Percentiles rank a stretch among this genome's conserved stretches.
These are phyloP conservation scores for Orchesella flavescens DNA, from an alignment of 2,888 invertebrate species.

Conservation along the genomic window DNA sequence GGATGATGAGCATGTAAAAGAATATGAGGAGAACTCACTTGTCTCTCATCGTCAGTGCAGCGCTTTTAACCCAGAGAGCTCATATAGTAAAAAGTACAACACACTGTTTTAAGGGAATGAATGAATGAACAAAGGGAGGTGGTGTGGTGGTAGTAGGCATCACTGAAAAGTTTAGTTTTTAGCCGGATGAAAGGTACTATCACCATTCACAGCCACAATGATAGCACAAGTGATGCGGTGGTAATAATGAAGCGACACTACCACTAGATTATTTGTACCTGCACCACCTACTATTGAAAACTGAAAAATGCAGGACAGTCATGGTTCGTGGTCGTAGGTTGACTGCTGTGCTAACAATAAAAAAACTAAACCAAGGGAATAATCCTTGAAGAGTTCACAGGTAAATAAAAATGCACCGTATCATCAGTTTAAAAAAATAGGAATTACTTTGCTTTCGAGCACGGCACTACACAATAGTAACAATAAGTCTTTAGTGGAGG, in stretches of 20 bases:
- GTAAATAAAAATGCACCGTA: conserved; percentile 39
- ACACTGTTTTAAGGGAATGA: conserved; percentile 21
- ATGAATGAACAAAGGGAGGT: conserved; percentile 51
- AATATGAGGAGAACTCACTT: neutral
- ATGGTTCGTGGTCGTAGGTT: conserved; percentile 6
- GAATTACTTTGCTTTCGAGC: conserved; percentile 48
- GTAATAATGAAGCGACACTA: conserved; percentile 12
- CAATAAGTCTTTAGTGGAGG: no score
- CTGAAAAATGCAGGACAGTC: conserved; percentile 36
- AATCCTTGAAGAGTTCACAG: conserved; percentile 62
- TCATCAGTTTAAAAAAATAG: conserved; percentile 30
- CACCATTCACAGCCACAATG: conserved; percentile 17
- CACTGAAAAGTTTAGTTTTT: conserved; percentile 41
- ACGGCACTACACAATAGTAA: neutral
- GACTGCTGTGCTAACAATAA: conserved; percentile 6
- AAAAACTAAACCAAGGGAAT: conserved; percentile 57
- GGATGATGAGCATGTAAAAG: neutral
- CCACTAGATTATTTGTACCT: neutral
- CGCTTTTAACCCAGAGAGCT: neutral
- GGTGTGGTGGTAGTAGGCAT: conserved; percentile 27
- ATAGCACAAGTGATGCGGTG: conserved; percentile 37
- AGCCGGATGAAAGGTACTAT: conserved; percentile 51
- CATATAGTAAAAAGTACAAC: neutral
- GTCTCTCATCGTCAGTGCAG: no score
- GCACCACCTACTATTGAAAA: conserved; percentile 1